Evolutionary conservation across 2,113 vertebrate genomes (phyloP).

Genomic region (Morone saxatilis): DNA sequence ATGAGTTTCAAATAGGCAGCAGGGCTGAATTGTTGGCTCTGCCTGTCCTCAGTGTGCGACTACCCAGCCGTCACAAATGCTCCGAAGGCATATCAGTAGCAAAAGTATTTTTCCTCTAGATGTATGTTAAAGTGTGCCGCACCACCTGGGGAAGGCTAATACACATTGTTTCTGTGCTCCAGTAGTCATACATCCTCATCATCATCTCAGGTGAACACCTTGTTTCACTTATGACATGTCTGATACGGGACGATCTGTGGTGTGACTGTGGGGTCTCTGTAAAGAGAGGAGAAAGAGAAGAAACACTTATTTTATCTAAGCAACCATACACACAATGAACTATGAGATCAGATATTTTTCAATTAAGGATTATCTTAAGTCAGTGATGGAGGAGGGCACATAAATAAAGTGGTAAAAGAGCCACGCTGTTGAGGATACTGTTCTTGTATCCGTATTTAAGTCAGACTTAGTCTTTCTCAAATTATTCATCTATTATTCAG

Average conservation of each 20-base stretch:
- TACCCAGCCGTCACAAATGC: conserved; percentile 63
- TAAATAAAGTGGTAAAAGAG: not conserved
- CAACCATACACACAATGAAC: not conserved
- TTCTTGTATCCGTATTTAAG: not conserved
- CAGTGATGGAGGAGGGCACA: not conserved
- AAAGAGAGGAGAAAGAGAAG: not conserved
- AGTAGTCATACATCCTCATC: conserved; percentile 33
- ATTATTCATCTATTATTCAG: too few species aligned
- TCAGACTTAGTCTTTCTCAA: not conserved
- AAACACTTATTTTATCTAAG: not conserved
- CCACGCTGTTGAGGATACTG: not conserved
- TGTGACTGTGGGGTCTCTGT: not conserved
- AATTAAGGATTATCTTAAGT: not conserved
- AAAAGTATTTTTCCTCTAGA: conserved; percentile 53
- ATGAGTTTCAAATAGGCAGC: conserved; percentile 73
- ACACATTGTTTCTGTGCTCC: conserved; percentile 43
- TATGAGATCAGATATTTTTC: not conserved
- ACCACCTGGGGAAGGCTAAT: conserved; percentile 50
- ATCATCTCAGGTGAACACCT: conserved; percentile 22
- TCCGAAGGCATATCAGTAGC: conserved; percentile 39
- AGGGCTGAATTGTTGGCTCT: conserved; percentile 36
- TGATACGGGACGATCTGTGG: conserved; percentile 7
- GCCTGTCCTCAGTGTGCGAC: conserved; percentile 48
- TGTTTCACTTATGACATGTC: conserved; percentile 37
- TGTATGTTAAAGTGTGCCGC: conserved; percentile 54